A percentile compares a stretch with the other conserved stretches of the same genome.
phyloP scores from a whole-genome alignment of 1,140 invertebrate genomes.

The Achatina immaculata region DNA sequence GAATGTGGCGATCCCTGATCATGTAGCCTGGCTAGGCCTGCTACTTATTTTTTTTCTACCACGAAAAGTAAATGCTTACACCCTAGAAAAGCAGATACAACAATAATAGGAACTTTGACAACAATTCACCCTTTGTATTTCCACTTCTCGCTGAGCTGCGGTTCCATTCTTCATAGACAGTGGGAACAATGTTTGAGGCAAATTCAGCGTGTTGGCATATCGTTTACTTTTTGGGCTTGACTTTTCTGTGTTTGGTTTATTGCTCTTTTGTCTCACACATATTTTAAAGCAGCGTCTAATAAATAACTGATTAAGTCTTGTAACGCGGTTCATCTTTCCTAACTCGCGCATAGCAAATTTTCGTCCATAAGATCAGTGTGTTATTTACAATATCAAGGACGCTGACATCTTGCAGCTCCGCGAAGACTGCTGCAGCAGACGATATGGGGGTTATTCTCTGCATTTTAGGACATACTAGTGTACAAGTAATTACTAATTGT shows the following conservation, averaged over 20 bases:
- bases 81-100: too few relatives aligned
- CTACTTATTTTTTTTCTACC: too few relatives aligned
- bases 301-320: neutral
- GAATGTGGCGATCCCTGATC: too few relatives aligned
- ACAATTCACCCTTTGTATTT: conserved; percentile 72
- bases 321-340: neutral
- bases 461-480: too few relatives aligned
- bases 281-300: neutral
- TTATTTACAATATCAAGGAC: conserved; percentile 43
- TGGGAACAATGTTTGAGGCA: conserved; percentile 81
- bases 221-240: conserved; percentile 46
- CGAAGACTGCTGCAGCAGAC: conserved; percentile 20
- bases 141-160: conserved; percentile 75
- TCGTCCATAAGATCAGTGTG: conserved; percentile 61
- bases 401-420: conserved; percentile 54
- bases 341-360: too few relatives aligned
- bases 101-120: too few relatives aligned
- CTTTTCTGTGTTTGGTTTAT: neutral
- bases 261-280: conserved; percentile 59
- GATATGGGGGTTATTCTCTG: too few relatives aligned
- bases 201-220: conserved; percentile 75
- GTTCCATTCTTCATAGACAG: conserved; percentile 75
- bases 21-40: too few relatives aligned
- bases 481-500: too few relatives aligned
- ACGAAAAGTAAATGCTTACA: too few relatives aligned